Evolutionary conservation across 2,888 invertebrate genomes (phyloP).

Genomic region (Scaptomyza tumidula): DNA sequence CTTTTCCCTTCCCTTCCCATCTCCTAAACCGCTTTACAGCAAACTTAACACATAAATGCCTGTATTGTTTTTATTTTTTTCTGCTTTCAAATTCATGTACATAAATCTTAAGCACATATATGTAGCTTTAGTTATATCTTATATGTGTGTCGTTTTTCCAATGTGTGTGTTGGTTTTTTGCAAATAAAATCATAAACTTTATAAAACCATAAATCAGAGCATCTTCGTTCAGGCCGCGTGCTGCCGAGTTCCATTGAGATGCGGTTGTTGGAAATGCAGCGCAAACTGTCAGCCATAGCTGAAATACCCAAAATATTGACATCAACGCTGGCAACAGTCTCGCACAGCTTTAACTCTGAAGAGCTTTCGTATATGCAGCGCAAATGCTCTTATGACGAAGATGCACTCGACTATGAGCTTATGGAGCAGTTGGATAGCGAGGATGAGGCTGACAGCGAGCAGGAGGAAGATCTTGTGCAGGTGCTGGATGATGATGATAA

Average conservation of each 20-base stretch:
- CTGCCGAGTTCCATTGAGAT: conserved; percentile 80
- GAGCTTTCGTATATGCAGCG: conserved; percentile 52
- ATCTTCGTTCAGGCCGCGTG: conserved; percentile 46
- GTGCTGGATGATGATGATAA: conserved; percentile 39
- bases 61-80: conserved; percentile 14
- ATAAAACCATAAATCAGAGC: conserved; percentile 19
- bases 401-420: conserved; percentile 77
- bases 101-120: conserved; percentile 38
- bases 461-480: conserved; percentile 48
- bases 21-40: not conserved
- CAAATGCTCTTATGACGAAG: conserved; percentile 80
- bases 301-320: conserved; percentile 83
- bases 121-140: conserved; percentile 11
- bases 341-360: conserved; percentile 81
- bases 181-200: conserved; percentile 55
- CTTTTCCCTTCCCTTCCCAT: not conserved
- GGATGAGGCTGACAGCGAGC: conserved; percentile 19
- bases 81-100: conserved; percentile 26
- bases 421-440: conserved; percentile 57
- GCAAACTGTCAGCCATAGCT: conserved; percentile 84
- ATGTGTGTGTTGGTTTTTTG: conserved; percentile 33
- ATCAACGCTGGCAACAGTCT: conserved; percentile 83
- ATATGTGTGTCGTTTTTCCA: conserved; percentile 16
- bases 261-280: conserved; percentile 83
- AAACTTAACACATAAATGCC: conserved; percentile 24